Evolutionary conservation across 2,797 vertebrate species (phyloP).

Genomic region (Ispidina lecontei): DNA sequence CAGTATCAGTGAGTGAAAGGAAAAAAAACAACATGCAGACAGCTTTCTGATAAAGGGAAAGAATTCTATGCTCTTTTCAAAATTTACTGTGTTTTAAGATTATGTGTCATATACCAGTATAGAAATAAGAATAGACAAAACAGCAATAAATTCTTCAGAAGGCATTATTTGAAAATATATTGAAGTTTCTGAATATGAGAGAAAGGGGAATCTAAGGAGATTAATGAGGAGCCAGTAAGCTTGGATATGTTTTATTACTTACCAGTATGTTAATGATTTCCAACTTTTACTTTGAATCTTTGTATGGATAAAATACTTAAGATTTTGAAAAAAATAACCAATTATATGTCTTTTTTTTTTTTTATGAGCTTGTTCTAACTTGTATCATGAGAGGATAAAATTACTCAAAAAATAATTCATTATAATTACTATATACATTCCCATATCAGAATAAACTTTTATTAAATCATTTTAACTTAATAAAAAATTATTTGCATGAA

Average conservation of each 20-base stretch:
- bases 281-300: neutral
- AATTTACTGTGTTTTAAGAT: slow-evolving; percentile 9
- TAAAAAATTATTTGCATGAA: neutral
- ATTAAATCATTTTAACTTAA: accelerated
- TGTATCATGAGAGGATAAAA: neutral
- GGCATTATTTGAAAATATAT: slow-evolving; percentile 10
- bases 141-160: slow-evolving; percentile 18
- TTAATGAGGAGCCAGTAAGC: neutral
- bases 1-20: slow-evolving; percentile 19
- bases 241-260: neutral
- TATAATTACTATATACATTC: neutral
- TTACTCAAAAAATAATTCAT: neutral
- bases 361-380: neutral
- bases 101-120: neutral
- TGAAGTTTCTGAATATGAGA: neutral
- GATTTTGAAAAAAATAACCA: neutral
- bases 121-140: slow-evolving; percentile 31
- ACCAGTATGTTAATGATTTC: neutral
- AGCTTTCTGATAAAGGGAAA: slow-evolving; percentile 19
- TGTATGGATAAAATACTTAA: neutral
- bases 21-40: neutral
- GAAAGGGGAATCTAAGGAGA: slow-evolving; percentile 8
- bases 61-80: neutral
- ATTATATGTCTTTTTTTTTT: neutral
- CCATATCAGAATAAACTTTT: neutral